Base-by-base conservation (phyloP, 2,888 invertebrate genomes). In the Halictus quadricinctus region DNA sequence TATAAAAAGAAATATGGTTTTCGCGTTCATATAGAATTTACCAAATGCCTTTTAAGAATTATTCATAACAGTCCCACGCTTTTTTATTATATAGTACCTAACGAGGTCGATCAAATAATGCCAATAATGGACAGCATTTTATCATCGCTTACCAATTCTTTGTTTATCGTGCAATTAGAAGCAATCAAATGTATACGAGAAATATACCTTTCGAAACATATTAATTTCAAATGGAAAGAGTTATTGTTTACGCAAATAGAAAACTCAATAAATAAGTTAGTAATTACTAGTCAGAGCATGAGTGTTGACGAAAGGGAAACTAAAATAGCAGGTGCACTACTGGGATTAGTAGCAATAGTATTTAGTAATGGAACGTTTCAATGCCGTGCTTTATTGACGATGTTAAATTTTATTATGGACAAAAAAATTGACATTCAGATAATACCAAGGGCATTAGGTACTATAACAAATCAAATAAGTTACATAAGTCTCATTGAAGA, bases 301-400 rank as follows among this genome's bases (percentile, higher is more conserved):
- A 80, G 83, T 29, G 13, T 58, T 64, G 96, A 97, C 90, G 97
- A 97, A 93, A 94, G 95, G 2, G 94, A 95, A 0, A 96, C 96
- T 85, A 95, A 96, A 91, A 96, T 96, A 1, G 94, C 95, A 0
- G 96, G 96, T 66, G 95, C 96, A 12, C 93, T 97, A 29, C 96
- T 96, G 75, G 95, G 95, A 50, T 95, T 96, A 85, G 94, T 95
- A 25, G 94, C 95, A 18, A 91, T 97, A 7, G 95, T 96, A 46
- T 95, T 95, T n/a, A 94, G 95, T 4, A 96, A 95, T 88, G 95
- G 95, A 15, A 73, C 87, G 60, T 88, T 96, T 88, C 94, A 96
- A 69, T 95, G 95, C 87, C 95, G 95, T 88, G 95, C 96, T 70
- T 91, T 97, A 3, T 95, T 95, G 78, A 93, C 95, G 60, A 92